Conservation (phyloP, 2,888 invertebrate genomes). For the Drosophila lacicola region DNA sequence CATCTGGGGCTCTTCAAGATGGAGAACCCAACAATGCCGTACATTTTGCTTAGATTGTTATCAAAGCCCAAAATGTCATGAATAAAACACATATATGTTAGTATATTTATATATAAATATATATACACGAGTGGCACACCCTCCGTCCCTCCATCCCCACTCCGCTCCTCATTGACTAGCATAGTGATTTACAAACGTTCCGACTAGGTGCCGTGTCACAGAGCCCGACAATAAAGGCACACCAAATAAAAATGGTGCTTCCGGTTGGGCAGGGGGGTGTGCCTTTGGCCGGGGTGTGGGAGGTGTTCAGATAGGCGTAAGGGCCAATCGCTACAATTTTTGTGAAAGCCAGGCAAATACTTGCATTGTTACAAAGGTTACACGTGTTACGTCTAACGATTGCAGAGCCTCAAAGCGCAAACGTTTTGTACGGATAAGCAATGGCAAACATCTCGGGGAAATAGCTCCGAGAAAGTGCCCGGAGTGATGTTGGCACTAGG, state of each 20-base stretch:
- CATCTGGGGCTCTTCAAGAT: conserved; percentile 48
- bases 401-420: conserved; percentile 63
- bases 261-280: not conserved
- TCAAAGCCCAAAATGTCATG: conserved; percentile 75
- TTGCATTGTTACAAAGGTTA: conserved; percentile 57
- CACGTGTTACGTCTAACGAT: conserved; percentile 68
- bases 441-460: conserved; percentile 40
- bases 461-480: conserved; percentile 14
- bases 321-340: conserved; percentile 62
- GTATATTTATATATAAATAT: conserved; percentile 9
- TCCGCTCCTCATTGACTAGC: conserved; percentile 12
- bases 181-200: conserved; percentile 69
- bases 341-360: conserved; percentile 60
- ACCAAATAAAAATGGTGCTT: conserved; percentile 73
- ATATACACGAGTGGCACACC: not conserved
- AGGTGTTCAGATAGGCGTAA: conserved; percentile 44
- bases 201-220: conserved; percentile 40
- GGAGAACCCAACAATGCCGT: conserved; percentile 67
- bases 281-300: not conserved
- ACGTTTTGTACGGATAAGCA: conserved; percentile 70
- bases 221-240: conserved; percentile 54
- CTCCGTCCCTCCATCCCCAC: not conserved
- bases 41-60: conserved; percentile 77
- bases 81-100: conserved; percentile 58
- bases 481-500: not conserved